Base-by-base conservation (phyloP, 92 coral and sea anemone species). In the Parazoanthus darwini region DNA sequence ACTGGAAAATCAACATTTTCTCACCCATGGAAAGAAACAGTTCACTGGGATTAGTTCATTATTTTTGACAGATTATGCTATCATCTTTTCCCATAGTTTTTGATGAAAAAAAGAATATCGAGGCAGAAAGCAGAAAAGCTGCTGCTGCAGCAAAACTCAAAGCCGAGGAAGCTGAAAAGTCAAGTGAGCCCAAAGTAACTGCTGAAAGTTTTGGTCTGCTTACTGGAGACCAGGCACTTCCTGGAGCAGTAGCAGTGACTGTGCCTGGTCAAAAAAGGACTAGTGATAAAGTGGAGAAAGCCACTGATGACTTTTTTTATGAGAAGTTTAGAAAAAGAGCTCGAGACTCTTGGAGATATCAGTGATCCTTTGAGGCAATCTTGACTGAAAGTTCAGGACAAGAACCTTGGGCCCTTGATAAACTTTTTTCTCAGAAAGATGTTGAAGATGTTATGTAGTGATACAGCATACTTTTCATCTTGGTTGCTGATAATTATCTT, bases 301-400 rank as follows among this genome's bases (percentile, higher is more conserved):
- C 99, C 20, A 94, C 98, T 14, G 99, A 97, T 91, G 99, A 97
- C 94, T 97, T 97, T 92, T 93, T 91, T 85, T 97, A 95, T 90
- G 99, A 97, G 85, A 88, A 91, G 86, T 97, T 97, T 95, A 95
- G 91, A 82, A 97, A 97, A 77, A 89, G 96, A 81, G 98, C 99
- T 6, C 87, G 98, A 77, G 99, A 97, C 77, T 95, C 96, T 26
- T 97, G 99, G 99, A 97, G 99, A 91, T 97, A 97, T 86, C 99
- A 94, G 87, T 97, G 86, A 89, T 54, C 36, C 63, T 79, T 63
- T 6, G 20, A 11, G 59, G 18, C 59, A 2, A 54, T 54, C 59
- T 54, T 54, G 18, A 20, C 20, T 54, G 3, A 1, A 2, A 54
- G 18, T 54, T 54, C 18, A 54, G 16, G 59, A 54, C 13, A 11